Conservation (phyloP, 2,113 vertebrate species). For the Raphicerus campestris region DNA sequence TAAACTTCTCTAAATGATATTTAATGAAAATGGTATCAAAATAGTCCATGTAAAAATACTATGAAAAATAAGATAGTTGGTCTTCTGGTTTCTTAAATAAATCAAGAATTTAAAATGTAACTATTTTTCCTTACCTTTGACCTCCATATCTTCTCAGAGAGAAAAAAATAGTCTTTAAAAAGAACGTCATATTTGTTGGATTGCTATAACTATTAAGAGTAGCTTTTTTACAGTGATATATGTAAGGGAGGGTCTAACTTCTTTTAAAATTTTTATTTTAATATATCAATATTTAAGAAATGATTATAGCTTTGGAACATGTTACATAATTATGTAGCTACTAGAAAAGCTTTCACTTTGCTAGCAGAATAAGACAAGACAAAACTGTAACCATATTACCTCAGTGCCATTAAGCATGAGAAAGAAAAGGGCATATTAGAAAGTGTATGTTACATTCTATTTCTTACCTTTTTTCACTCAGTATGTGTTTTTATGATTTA, state of each 20-base stretch:
- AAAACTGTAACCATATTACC: neutral
- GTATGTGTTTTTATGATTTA: neutral
- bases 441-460: neutral
- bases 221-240: neutral
- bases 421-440: neutral
- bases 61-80: neutral
- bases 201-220: neutral
- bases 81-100: neutral
- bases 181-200: neutral
- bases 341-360: neutral
- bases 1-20: neutral
- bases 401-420: neutral
- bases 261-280: neutral
- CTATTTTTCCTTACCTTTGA: neutral
- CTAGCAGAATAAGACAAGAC: neutral
- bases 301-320: neutral
- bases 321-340: neutral
- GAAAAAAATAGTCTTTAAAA: neutral
- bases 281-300: neutral
- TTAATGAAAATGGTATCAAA: neutral
- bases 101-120: neutral
- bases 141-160: neutral
- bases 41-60: neutral
- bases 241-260: neutral
- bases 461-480: neutral